Base-by-base conservation (phyloP, 2,797 vertebrate species). In the Pempheris klunzingeri region DNA sequence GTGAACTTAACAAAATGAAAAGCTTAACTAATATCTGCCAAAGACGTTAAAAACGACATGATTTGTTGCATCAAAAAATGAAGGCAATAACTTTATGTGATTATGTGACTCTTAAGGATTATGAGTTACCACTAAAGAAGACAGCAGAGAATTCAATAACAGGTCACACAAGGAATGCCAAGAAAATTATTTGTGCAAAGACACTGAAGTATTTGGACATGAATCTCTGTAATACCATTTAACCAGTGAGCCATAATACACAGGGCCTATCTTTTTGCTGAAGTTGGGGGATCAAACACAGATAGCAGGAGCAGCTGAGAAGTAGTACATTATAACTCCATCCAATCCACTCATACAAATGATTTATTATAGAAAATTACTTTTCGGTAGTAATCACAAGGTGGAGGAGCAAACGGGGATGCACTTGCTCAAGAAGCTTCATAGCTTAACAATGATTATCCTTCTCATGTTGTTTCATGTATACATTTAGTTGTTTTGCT, bases 41-140 rank as follows among this genome's bases (percentile, higher is more conserved):
- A 69, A 77, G 34, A 53, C 26, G 68, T 74, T 60, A 74, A 67
- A 54, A n/a, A 58, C 3, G 63, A 38, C 14, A 74, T 43, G 47
- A 80, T 74, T 72, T 80, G 57, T 54, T 68, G 65, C 43, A 50
- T 63, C 20, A 43, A 65, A 49, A 26, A 47, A 11, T 38, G 4
- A 49, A 54, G 17, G 15, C 49, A 49, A 74, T 53, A 68, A 68
- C 13, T 67, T 30, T 32, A 32, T 32, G 30, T 30, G 38, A 70
- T 58, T 28, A 52, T 60, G 38, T 49, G 30, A 68, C 65, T 44
- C 32, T 54, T 4, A 26, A 18, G 50, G 38, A 26, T 44, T 68
- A 32, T 67, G 17, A 50, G 38, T 59, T 34, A 49, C 38, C 30
- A 44, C 46, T 24, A 26, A 78, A 76, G 55, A 36, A 53, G 58